Conservation (phyloP, 2,888 invertebrate species). For the Sepiola atlantica region DNA sequence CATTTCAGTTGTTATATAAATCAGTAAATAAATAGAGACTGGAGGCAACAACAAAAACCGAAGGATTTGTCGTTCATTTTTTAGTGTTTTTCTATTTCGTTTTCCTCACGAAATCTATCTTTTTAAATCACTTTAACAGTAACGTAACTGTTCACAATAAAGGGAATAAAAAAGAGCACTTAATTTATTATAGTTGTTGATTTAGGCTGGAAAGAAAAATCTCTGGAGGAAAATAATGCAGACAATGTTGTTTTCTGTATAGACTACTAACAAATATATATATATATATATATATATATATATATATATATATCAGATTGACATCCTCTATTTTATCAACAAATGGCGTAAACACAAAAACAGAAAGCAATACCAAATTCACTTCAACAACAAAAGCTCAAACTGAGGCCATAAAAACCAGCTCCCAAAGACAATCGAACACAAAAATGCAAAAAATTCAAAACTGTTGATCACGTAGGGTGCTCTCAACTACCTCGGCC, state of each 20-base stretch:
- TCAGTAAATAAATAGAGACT: background rate
- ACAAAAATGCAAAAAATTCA: too few relatives aligned
- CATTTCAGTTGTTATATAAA: background rate
- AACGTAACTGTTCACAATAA: background rate
- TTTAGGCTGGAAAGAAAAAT: background rate
- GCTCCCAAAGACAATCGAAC: too few relatives aligned
- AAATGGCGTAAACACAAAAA: too few relatives aligned
- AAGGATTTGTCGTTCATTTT: background rate
- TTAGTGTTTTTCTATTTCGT: background rate
- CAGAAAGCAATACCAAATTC: too few relatives aligned
- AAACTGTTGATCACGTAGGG: too few relatives aligned
- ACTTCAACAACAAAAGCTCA: too few relatives aligned
- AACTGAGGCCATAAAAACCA: too few relatives aligned
- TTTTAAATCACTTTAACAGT: background rate
- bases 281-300: too few relatives aligned
- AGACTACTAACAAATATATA: background rate
- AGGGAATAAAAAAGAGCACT: background rate
- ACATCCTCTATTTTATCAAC: too few relatives aligned
- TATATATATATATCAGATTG: too few relatives aligned
- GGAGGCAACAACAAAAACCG: background rate
- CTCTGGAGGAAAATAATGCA: background rate
- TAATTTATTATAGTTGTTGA: background rate
- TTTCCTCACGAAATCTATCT: background rate
- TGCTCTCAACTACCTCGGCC: too few relatives aligned
- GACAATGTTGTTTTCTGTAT: background rate